Evolutionary conservation across 2,888 invertebrate genomes (phyloP), one percentile per base, ranked within the genome.

Genomic region (Mechanitis messenoides): DNA sequence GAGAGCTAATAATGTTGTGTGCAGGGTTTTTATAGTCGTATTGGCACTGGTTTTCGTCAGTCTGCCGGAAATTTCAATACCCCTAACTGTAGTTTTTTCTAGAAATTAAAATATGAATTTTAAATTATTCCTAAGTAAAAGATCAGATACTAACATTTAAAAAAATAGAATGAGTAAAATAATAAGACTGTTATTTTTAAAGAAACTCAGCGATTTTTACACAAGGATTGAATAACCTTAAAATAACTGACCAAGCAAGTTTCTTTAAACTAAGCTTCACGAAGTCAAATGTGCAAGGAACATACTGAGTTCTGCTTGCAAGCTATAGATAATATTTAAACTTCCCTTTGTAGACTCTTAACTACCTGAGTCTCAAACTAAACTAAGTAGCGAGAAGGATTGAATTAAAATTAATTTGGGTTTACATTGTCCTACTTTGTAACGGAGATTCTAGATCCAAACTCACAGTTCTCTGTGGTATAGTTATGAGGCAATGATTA

Each of bases 341-440:
- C 64, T 68, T 62, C 28, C 57, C 60, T 63, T 64, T 68, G 66
- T 64, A 60, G 56, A 57, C 60, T 54, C 58, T 60, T 54, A 55
- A 54, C 55, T 57, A 66, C 63, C 63, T 67, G 62, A 64, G 61
- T 56, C 45, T 58, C 33, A 55, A 46, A 53, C 54, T 58, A 56
- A 66, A 65, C 61, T 65, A 62, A 46, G 53, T 46, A 62, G 59
- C 45, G 33, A 53, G 58, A 59, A 53, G 58, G 63, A 65, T 67
- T 68, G 60, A 65, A 68, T 69, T 68, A 67, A 68, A 69, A 68
- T 68, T 64, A 68, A 69, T 69, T 68, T 62, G 38, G 63, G 61
- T 62, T 65, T 60, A 61, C 61, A 56, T 60, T 64, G 62, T 64
- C 63, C 62, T 50, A 45, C 42, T 60, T 56, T 38, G 56, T 56